Base-by-base conservation (phyloP, 2,888 invertebrate species). In the Cephus pygmeus region DNA sequence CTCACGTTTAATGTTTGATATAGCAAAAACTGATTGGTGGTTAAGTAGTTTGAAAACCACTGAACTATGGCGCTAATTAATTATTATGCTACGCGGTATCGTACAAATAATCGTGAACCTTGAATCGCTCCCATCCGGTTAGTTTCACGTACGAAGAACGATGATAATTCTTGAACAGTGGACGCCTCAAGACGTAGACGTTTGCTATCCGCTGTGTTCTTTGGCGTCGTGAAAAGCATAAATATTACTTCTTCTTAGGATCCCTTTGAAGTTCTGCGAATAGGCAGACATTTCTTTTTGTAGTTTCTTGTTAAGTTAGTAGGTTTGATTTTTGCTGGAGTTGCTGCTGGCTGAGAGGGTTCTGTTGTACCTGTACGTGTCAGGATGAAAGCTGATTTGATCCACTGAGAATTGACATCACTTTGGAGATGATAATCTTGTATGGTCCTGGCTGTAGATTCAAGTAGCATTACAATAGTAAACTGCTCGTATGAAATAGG, bases 1-100 rank as follows among this genome's bases (percentile, higher is more conserved):
- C 23, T 56, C 23, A 23, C 9, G 56, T 23, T 56, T 23, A 23
- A 56, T 2, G 56, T 56, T 23, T 56, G 9, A 56, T 56, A 56
- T 23, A 56, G 56, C 23, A 56, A 23, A 23, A 56, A 23, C 9
- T 56, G 56, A 56, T 56, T 56, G 56, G 1, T 23, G 23, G 6
- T 23, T 56, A 23, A 23, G 56, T 23, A 56, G 56, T 23, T 56
- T 56, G 56, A 23, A 56, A 56, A 56, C 23, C 56, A 56, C 56
- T 31, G 34, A n/a, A 71, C 33, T 33, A 71, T 71, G 71, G 33
- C 23, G 71, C 23, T 71, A 56, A 76, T 76, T 56, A 68, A 78
- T 73, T 73, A 78, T 78, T 78, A 78, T 56, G 75, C 78, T 78
- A 78, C 75, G 78, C 73, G 78, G 68, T 78, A 69, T 76, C 73